A percentile compares a stretch with the other conserved stretches of the same genome.
Evolutionary conservation across 1,140 invertebrate genomes (phyloP).

Genomic region (Papilio polytes): DNA sequence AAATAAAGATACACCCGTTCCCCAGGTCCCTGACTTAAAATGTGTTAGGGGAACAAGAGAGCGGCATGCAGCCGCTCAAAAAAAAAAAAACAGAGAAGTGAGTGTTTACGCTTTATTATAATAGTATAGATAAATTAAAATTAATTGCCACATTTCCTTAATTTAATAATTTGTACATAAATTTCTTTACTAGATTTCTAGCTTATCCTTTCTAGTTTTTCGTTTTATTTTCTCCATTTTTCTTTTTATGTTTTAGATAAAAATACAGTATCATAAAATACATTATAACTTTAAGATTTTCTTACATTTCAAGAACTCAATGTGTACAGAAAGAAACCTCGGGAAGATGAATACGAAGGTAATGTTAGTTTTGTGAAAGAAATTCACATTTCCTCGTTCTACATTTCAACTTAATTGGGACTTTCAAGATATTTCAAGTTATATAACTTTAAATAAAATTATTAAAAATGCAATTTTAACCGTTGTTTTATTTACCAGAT

Average conservation of each 20-base stretch:
- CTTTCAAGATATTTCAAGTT: neutral
- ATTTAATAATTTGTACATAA: neutral
- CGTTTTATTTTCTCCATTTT: neutral
- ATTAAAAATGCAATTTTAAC: too few relatives aligned
- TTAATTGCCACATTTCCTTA: too few relatives aligned
- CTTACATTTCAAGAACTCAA: neutral
- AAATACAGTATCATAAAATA: neutral
- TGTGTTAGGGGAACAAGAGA: too few relatives aligned
- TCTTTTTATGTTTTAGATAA: neutral
- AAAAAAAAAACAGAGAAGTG: too few relatives aligned
- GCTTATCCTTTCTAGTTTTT: too few relatives aligned
- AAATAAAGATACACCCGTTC: too few relatives aligned
- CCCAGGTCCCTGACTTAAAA: too few relatives aligned
- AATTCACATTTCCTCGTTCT: neutral
- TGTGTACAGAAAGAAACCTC: neutral
- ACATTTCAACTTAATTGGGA: neutral
- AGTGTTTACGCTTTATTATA: too few relatives aligned
- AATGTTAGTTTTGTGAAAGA: constrained; percentile 9
- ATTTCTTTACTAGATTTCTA: neutral
- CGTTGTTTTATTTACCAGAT: too few relatives aligned
- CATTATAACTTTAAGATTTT: neutral
- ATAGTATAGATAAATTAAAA: too few relatives aligned
- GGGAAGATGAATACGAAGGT: neutral
- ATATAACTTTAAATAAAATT: neutral
- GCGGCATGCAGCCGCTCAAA: too few relatives aligned